Base-by-base conservation (phyloP, 2,797 vertebrate genomes). In the Margarornis squamiger region DNA sequence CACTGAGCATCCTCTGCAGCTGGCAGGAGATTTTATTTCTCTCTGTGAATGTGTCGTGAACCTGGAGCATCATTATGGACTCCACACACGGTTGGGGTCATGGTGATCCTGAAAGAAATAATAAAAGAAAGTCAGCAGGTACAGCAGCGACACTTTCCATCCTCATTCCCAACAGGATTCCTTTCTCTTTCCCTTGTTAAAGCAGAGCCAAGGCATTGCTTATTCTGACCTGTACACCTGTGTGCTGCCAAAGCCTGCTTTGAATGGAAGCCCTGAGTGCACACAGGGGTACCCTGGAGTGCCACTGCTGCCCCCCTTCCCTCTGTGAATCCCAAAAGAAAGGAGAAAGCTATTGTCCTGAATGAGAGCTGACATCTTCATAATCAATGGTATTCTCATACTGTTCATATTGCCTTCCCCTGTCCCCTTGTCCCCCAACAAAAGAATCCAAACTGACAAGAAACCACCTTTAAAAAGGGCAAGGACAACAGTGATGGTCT, bases 381-480 rank as follows among this genome's bases (percentile, higher is more conserved):
- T 24, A 36, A 14, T 41, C 62, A 29, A 7, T 7, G 1, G 17
- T 41, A 68, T 17, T 58, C 10, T 21, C 9, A 15, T 78, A 7
- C 22, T 43, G n/a, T 39, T 84, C n/a, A 15, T n/a, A 43, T 7
- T 45, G 10, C n/a, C 8, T 6, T 71, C 22, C 9, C 15, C 13
- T 26, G 6, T 18, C 11, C 7, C 0, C 0, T 2, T 3, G 2
- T 2, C 3, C 0, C 0, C 0, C 3, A 26, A 26, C 2, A 27
- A 54, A 57, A 12, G 2, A 22, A 9, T 30, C 8, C 5, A 67
- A 66, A 34, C 6, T 34, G 16, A 30, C 7, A 59, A 55, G 18
- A 36, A 74, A 36, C 5, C 4, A 4, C 4, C 21, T 15, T 51
- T 18, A 20, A 39, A 58, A 72, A 52, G 4, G 15, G 7, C 4